phyloP scores from a whole-genome alignment of 2,113 vertebrate species.

The Callithrix jacchus region DNA sequence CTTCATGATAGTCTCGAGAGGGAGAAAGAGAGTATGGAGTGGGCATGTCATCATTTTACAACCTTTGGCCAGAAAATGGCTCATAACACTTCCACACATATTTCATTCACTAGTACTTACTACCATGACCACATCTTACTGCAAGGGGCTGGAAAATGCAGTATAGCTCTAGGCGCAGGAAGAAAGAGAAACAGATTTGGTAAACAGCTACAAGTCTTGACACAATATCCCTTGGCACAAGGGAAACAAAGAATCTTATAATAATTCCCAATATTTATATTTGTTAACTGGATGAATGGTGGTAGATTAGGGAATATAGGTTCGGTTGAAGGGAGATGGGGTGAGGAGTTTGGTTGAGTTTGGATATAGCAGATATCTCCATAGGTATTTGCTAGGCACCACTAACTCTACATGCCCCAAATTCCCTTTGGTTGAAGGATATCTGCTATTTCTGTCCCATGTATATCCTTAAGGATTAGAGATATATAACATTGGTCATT shows the following conservation, averaged over 20 bases:
- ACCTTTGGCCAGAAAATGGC: neutral
- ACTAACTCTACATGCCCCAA: no score
- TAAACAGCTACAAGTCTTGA: slow-evolving; percentile 2
- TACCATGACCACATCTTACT: neutral
- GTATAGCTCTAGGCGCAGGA: neutral
- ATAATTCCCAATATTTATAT: slow-evolving; percentile 8
- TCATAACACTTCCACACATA: neutral
- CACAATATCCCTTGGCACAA: neutral
- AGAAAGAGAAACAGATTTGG: slow-evolving; percentile 4
- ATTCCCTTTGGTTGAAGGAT: no score
- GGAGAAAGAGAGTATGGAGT: neutral
- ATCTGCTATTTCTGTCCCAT: neutral
- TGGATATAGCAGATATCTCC: no score
- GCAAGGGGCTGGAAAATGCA: neutral
- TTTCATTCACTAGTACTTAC: slow-evolving; percentile 7
- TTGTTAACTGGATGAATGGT: slow-evolving; percentile 21
- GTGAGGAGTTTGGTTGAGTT: neutral
- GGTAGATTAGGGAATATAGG: neutral
- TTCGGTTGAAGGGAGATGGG: neutral
- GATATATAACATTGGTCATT: slow-evolving; percentile 3
- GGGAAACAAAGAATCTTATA: slow-evolving; percentile 10
- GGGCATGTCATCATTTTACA: slow-evolving; percentile 13
- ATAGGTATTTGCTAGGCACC: no score
- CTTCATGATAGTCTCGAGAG: neutral
- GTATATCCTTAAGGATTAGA: slow-evolving; percentile 32